These are phyloP conservation scores for Acyrthosiphon pisum DNA, from an alignment of 1,140 invertebrate species.

Conservation along the genomic window DNA sequence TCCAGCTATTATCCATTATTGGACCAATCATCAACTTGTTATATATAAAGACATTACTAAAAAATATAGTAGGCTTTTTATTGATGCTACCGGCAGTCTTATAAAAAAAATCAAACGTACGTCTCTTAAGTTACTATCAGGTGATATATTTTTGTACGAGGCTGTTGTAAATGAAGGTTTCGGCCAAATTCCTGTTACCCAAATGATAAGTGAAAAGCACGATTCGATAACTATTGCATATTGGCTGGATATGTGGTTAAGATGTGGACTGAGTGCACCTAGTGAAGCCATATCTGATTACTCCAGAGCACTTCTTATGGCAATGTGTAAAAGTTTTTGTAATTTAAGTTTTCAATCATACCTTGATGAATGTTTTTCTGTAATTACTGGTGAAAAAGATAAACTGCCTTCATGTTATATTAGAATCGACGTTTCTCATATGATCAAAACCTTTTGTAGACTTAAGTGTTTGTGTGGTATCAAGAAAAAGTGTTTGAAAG, in stretches of 20 bases:
- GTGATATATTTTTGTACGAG: background rate
- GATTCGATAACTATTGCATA: background rate
- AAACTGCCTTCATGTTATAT: background rate
- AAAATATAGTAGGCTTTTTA: background rate
- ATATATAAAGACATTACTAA: background rate
- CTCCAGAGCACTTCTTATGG: background rate
- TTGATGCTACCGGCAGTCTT: background rate
- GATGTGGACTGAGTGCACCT: background rate
- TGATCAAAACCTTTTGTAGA: background rate
- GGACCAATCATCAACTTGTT: background rate
- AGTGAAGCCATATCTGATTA: background rate
- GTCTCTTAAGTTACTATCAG: background rate
- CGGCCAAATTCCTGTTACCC: background rate
- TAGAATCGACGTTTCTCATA: background rate
- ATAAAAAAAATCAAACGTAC: background rate
- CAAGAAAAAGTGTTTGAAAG: background rate
- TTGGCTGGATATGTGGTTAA: background rate
- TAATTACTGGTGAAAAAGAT: background rate
- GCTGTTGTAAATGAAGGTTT: background rate
- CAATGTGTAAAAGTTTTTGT: conserved; percentile 26
- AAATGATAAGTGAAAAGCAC: conserved; percentile 10
- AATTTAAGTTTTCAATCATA: conserved; percentile 18
- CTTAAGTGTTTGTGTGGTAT: background rate
- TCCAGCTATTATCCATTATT: conserved; percentile 22
- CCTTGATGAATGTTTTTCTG: conserved; percentile 15